phyloP scores from a whole-genome alignment of 2,113 vertebrate genomes.

The Boleophthalmus pectinirostris region DNA sequence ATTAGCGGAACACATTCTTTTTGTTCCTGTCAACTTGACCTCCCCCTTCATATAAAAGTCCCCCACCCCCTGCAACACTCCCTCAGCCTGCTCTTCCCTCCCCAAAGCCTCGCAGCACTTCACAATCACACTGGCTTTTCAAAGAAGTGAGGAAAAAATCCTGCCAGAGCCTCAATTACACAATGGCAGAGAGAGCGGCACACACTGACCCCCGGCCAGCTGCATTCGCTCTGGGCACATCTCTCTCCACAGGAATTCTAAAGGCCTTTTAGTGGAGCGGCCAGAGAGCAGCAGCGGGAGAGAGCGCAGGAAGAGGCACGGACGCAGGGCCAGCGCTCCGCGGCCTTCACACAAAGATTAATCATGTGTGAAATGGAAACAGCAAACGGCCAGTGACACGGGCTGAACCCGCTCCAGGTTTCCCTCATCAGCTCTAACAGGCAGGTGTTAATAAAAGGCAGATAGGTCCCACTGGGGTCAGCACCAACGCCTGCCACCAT shows the following conservation, averaged over 20 bases:
- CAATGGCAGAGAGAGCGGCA: slow-evolving; percentile 98
- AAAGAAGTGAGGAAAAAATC: slow-evolving; percentile 81
- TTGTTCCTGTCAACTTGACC: slow-evolving; percentile 88
- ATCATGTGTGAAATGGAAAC: slow-evolving; percentile 99
- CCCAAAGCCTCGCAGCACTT: slow-evolving; percentile 78
- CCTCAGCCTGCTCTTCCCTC: slow-evolving; percentile 78
- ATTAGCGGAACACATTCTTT: slow-evolving; percentile 89
- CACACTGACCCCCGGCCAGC: slow-evolving; percentile 98
- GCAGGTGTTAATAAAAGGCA: slow-evolving; percentile 99
- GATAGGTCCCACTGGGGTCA: slow-evolving; percentile 90
- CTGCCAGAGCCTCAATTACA: slow-evolving; percentile 99
- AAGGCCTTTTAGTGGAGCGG: slow-evolving; percentile 98
- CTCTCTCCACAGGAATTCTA: slow-evolving; percentile 99
- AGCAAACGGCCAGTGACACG: slow-evolving; percentile 99
- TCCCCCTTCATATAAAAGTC: slow-evolving; percentile 83
- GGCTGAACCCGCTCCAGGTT: slow-evolving; percentile 97
- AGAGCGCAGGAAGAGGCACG: slow-evolving; percentile 93
- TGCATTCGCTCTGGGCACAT: slow-evolving; percentile 98
- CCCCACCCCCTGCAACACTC: slow-evolving; percentile 75
- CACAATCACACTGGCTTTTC: slow-evolving; percentile 82
- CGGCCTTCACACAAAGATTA: slow-evolving; percentile 99
- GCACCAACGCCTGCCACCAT: slow-evolving; percentile 74
- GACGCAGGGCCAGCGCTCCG: slow-evolving; percentile 94
- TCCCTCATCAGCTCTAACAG: slow-evolving; percentile 97
- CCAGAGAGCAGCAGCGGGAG: slow-evolving; percentile 92